A percentile compares a stretch with the other conserved stretches of the same genome.
Conservation (phyloP, 2,888 invertebrate genomes). For the Spodoptera picta region DNA sequence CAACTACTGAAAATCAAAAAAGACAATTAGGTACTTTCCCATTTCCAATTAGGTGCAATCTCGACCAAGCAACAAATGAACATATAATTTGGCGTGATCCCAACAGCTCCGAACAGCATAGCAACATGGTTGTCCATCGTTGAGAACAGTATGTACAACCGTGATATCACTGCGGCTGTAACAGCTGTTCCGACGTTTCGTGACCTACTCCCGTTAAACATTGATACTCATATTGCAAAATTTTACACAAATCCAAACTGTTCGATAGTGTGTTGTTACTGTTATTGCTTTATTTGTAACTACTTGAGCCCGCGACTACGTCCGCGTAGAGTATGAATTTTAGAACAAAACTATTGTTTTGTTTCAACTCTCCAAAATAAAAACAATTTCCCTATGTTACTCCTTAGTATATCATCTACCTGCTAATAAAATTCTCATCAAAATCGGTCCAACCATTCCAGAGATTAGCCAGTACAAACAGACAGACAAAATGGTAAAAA, state of each 20-base stretch:
- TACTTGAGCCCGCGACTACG: no score
- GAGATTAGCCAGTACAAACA: no score
- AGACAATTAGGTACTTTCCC: no score
- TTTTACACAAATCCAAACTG: constrained; percentile 48
- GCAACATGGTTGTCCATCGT: constrained; percentile 23
- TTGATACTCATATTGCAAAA: constrained; percentile 57
- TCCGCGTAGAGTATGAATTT: no score
- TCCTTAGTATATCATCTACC: no score
- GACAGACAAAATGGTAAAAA: no score
- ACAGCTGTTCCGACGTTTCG: constrained; percentile 68
- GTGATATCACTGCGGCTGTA: constrained; percentile 65
- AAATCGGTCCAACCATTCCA: no score
- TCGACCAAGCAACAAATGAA: constrained; percentile 2
- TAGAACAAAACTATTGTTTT: no score
- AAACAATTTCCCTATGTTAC: no score
- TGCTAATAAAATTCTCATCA: no score
- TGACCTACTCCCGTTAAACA: constrained; percentile 65
- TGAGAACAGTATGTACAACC: constrained; percentile 50
- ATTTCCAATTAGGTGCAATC: constrained; percentile 8
- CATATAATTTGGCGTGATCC: constrained; percentile 37
- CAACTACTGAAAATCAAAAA: no score
- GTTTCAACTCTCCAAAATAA: no score
- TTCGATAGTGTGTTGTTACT: constrained; percentile 33
- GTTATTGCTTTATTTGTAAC: constrained; percentile 35
- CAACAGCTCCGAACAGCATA: constrained; percentile 6